Percentiles rank a stretch among this genome's conserved stretches.
Evolutionary conservation across 2,113 vertebrate genomes (phyloP).

Genomic region (Pelodiscus sinensis): DNA sequence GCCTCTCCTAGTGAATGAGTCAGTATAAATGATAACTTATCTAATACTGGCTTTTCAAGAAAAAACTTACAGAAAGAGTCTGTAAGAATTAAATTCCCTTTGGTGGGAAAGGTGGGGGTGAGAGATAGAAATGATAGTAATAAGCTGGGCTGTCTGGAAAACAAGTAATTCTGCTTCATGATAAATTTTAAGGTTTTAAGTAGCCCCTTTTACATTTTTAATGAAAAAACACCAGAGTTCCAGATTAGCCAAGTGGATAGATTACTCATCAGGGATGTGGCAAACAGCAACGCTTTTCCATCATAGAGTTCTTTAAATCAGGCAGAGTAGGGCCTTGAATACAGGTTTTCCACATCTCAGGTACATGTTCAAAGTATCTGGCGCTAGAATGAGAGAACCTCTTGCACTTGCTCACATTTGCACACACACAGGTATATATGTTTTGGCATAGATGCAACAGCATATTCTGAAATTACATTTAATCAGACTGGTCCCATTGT

Average conservation of each 20-base stretch:
- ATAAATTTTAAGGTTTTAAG: neutral
- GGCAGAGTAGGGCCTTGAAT: neutral
- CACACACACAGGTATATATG: neutral
- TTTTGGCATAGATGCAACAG: neutral
- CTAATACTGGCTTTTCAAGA: fast-evolving
- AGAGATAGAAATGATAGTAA: constrained; percentile 27
- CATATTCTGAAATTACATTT: neutral
- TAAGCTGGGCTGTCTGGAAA: neutral
- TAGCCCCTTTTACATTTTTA: neutral
- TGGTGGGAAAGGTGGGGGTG: constrained; percentile 12
- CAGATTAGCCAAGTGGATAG: neutral
- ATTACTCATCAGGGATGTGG: neutral
- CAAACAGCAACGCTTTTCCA: neutral
- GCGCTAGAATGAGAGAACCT: neutral
- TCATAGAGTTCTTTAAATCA: fast-evolving
- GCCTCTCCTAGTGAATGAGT: fast-evolving
- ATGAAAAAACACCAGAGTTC: neutral
- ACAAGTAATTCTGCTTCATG: neutral
- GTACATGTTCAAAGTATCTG: neutral
- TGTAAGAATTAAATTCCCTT: fast-evolving
- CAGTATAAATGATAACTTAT: fast-evolving
- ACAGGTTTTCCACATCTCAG: neutral
- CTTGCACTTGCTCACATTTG: too few relatives aligned
- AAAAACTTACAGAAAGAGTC: fast-evolving
- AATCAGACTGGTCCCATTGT: neutral